phyloP scores from a whole-genome alignment of 2,797 vertebrate species.

The Lepilemur septentrionalis region DNA sequence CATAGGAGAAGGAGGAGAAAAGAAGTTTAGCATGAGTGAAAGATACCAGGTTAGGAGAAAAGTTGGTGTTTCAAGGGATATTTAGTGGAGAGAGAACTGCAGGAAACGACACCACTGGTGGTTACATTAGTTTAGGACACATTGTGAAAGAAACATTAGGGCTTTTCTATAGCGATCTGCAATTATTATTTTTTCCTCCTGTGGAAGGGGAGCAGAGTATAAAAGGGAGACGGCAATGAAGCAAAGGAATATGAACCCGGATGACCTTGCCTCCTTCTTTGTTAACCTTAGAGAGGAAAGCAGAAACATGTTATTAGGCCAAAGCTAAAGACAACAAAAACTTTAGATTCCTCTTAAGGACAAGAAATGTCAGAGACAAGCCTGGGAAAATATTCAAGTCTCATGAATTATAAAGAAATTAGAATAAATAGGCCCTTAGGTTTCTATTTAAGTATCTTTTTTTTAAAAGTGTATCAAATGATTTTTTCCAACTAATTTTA shows the following conservation, averaged over 20 bases:
- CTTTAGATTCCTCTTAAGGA: neutral
- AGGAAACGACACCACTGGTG: neutral
- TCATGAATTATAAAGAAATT: neutral
- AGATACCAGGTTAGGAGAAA: neutral
- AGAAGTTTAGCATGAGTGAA: neutral
- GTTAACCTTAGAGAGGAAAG: neutral
- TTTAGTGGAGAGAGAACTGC: neutral
- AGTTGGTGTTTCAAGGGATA: neutral
- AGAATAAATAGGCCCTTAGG: neutral
- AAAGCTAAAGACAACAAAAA: neutral
- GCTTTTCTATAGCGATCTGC: neutral
- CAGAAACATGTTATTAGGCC: neutral
- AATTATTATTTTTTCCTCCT: neutral
- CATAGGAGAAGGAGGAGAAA: neutral
- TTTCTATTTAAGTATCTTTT: conserved; percentile 33
- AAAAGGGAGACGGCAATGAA: neutral
- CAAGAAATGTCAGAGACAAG: neutral
- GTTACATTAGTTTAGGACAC: neutral
- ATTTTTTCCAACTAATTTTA: conserved; percentile 33
- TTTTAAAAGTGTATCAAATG: neutral
- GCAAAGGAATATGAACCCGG: neutral
- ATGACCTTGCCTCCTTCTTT: neutral
- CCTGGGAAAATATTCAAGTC: neutral
- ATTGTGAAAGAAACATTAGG: neutral
- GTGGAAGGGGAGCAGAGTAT: neutral